phyloP scores from a whole-genome alignment of 2,113 vertebrate species.

The Junco hyemalis region DNA sequence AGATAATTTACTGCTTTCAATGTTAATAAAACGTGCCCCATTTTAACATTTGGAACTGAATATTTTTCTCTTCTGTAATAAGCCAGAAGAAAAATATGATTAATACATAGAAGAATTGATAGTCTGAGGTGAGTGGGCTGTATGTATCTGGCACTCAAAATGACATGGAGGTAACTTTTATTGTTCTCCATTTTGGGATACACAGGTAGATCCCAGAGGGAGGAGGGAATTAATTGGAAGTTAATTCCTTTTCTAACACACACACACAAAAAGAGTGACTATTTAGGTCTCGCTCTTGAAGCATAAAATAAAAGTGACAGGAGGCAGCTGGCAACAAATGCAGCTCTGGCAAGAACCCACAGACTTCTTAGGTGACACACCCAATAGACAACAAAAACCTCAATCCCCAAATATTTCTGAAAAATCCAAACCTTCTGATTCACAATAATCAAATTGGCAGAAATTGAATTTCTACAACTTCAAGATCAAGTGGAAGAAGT shows the following conservation, averaged over 20 bases:
- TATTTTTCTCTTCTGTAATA: conserved; percentile 43
- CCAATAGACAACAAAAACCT: neutral
- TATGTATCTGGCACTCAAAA: neutral
- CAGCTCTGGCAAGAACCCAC: neutral
- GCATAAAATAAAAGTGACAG: conserved; percentile 63
- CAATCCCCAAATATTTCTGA: neutral
- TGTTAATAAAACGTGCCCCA: conserved; percentile 63
- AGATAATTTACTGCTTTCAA: conserved; percentile 68
- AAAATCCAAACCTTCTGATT: neutral
- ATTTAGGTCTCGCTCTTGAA: conserved; percentile 59
- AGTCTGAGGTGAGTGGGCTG: neutral
- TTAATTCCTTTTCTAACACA: conserved; percentile 68
- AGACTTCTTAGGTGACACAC: conserved; percentile 28
- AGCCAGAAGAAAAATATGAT: conserved; percentile 54
- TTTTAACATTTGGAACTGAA: conserved; percentile 54
- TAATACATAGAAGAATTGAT: conserved; percentile 32
- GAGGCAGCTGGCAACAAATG: conserved; percentile 27
- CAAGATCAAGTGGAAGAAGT: conserved; percentile 14
- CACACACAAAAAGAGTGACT: conserved; percentile 6
- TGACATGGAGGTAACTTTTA: conserved; percentile 12
- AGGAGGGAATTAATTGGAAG: conserved; percentile 51
- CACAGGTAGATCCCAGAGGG: conserved; percentile 65
- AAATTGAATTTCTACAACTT: neutral
- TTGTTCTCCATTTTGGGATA: conserved; percentile 43
- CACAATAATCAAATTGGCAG: neutral